Conservation (phyloP, 2,797 vertebrate species). For the Rallus crepitans region DNA sequence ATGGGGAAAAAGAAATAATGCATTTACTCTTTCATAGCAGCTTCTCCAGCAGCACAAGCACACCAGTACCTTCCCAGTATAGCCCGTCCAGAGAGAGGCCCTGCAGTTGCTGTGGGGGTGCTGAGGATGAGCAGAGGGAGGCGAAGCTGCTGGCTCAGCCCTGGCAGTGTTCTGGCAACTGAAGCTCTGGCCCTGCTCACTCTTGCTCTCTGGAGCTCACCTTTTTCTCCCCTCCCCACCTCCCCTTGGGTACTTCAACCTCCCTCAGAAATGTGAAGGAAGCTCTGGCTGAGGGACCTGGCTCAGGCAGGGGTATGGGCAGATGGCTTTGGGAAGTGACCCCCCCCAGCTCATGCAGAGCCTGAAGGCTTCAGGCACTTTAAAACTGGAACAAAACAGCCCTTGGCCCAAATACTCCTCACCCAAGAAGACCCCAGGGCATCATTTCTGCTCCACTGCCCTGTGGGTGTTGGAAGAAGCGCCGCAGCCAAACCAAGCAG, state of each 20-base stretch:
- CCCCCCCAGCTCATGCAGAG: not conserved
- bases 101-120: not conserved
- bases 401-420: not conserved
- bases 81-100: not conserved
- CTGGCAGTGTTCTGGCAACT: not conserved
- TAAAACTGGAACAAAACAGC: not conserved
- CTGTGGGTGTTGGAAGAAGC: not conserved
- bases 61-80: rapidly evolving
- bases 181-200: not conserved
- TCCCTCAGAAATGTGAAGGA: not conserved
- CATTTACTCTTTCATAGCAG: not conserved
- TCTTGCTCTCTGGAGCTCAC: not conserved
- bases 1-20: not conserved
- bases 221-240: not conserved
- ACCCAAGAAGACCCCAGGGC: not conserved
- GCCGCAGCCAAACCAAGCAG: not conserved
- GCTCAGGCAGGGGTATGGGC: not conserved
- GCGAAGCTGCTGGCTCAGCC: not conserved
- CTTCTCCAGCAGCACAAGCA: not conserved
- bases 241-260: not conserved
- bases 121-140: not conserved
- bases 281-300: rapidly evolving
- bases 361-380: not conserved
- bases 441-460: not conserved
- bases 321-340: not conserved